phyloP scores from a whole-genome alignment of 2,113 vertebrate genomes.

The Stomatorhinus ivindoensis region DNA sequence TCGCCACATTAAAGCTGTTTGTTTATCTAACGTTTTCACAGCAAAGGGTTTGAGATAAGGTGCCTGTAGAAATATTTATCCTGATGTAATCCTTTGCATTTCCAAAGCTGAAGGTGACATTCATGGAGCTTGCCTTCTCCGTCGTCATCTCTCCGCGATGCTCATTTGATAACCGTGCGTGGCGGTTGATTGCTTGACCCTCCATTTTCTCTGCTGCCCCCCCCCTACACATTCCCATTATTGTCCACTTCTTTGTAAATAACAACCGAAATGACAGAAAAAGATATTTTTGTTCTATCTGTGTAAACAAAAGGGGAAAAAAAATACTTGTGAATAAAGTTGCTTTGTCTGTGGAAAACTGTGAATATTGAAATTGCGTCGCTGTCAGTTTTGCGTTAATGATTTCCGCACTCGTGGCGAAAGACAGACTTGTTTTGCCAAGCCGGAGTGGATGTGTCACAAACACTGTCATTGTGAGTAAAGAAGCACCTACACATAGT shows the following conservation, averaged over 20 bases:
- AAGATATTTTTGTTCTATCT: constrained; percentile 70
- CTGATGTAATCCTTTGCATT: constrained; percentile 1
- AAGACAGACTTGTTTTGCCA: not conserved
- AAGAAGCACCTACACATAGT: not conserved
- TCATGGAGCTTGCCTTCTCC: not conserved
- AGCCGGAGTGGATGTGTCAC: not conserved
- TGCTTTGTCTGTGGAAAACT: constrained; percentile 57
- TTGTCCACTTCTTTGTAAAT: constrained; percentile 51
- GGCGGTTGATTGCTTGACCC: not conserved
- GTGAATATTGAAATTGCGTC: constrained; percentile 46
- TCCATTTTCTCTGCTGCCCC: not conserved
- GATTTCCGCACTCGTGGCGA: not conserved
- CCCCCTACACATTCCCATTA: constrained; percentile 41
- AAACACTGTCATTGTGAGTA: not conserved
- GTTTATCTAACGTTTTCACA: not conserved
- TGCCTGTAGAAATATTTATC: constrained; percentile 9
- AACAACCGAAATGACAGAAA: constrained; percentile 48
- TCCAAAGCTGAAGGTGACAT: not conserved
- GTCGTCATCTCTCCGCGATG: not conserved
- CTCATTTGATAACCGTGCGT: not conserved
- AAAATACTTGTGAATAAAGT: constrained; percentile 69
- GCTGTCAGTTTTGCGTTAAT: constrained; percentile 10
- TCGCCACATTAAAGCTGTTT: not conserved
- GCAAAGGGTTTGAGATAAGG: not conserved
- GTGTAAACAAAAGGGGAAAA: constrained; percentile 51